These are phyloP conservation scores for Tolypeutes matacus DNA, from an alignment of 2,797 vertebrate species.

Conservation along the genomic window DNA sequence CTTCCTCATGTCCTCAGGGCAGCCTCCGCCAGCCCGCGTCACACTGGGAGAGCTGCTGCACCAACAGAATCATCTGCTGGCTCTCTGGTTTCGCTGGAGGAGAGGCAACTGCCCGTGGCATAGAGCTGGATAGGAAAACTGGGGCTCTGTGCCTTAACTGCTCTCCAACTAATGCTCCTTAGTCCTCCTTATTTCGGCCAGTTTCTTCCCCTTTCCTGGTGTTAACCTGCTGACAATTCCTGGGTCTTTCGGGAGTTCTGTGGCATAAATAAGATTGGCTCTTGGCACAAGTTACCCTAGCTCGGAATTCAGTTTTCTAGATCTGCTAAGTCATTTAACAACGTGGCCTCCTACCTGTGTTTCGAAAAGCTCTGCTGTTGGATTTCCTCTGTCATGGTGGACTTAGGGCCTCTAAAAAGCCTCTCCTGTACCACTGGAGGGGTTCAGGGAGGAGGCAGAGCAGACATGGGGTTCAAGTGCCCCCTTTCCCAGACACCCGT, in stretches of 20 bases:
- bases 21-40: background rate
- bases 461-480: background rate
- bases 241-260: background rate
- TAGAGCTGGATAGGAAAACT: accelerated
- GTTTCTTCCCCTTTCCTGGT: accelerated
- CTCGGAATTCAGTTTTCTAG: background rate
- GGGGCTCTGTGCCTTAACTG: no score
- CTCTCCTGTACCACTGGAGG: background rate
- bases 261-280: background rate
- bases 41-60: background rate
- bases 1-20: no score
- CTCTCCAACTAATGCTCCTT: background rate
- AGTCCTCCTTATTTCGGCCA: background rate
- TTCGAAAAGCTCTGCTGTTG: background rate
- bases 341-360: accelerated
- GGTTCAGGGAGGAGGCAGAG: background rate
- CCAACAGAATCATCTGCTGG: background rate
- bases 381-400: background rate
- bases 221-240: background rate
- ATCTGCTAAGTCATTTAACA: background rate
- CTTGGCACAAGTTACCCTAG: accelerated
- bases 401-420: background rate
- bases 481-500: no score
- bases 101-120: no score
- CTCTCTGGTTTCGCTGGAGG: background rate